A percentile compares a stretch with the other conserved stretches of the same genome.
Conservation (phyloP, 2,888 invertebrate species). For the Chaitophorus viminalis region DNA sequence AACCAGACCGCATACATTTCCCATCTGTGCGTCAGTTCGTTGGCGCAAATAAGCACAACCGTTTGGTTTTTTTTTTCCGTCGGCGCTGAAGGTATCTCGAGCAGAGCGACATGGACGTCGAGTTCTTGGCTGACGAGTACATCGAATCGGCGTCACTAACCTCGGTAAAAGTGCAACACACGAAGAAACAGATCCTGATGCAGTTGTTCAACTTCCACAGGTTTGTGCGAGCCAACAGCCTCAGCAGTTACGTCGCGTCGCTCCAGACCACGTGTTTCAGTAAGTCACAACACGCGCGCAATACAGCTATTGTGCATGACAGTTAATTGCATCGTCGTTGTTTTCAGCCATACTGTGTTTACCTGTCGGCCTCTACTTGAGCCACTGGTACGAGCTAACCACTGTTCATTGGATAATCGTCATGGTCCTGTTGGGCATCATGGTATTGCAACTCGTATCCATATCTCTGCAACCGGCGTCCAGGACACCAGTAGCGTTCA, state of each 20-base stretch:
- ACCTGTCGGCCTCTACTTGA: conserved; percentile 53
- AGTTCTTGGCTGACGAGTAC: conserved; percentile 49
- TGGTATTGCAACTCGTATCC: conserved; percentile 61
- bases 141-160: conserved; percentile 56
- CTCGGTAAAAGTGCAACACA: conserved; percentile 44
- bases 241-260: conserved; percentile 63
- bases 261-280: conserved; percentile 63
- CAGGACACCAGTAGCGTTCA: conserved; percentile 64
- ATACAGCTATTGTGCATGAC: background rate
- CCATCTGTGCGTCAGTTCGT: too few species aligned
- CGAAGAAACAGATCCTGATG: conserved; percentile 56
- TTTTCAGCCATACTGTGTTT: conserved; percentile 58
- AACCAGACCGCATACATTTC: background rate
- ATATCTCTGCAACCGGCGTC: conserved; percentile 64
- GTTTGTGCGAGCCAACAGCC: conserved; percentile 58
- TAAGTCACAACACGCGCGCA: background rate
- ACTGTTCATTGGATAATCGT: conserved; percentile 25
- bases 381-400: conserved; percentile 61
- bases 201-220: conserved; percentile 63
- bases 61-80: background rate
- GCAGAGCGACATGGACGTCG: conserved; percentile 58
- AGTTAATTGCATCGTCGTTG: background rate
- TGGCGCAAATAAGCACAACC: too few species aligned
- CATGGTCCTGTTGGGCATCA: conserved; percentile 3
- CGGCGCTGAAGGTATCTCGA: conserved; percentile 62